A percentile compares a stretch with the other conserved stretches of the same genome.
phyloP scores from a whole-genome alignment of 2,888 invertebrate genomes.

The Napeogenes inachia region DNA sequence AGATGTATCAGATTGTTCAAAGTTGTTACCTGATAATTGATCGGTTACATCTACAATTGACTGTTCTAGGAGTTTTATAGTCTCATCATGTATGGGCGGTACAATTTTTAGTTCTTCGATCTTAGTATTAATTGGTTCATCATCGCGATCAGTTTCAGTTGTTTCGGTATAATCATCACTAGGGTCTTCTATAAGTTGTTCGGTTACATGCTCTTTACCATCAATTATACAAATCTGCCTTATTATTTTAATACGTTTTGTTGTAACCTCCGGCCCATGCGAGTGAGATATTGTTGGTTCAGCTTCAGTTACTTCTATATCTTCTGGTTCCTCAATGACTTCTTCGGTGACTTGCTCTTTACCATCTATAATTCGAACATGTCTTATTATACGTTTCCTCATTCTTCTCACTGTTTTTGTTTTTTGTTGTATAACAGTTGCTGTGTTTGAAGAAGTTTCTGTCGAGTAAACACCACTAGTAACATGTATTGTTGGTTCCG shows the following conservation, averaged over 20 bases:
- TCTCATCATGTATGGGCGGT: background rate
- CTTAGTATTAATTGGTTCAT: conserved; percentile 5
- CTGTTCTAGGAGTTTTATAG: background rate
- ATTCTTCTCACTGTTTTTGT: conserved; percentile 85
- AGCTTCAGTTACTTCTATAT: conserved; percentile 83
- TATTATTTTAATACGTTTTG: conserved; percentile 78
- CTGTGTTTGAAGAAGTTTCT: conserved; percentile 45
- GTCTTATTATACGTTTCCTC: conserved; percentile 84
- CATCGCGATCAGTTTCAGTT: conserved; percentile 9
- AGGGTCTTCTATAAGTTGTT: conserved; percentile 88
- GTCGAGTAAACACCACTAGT: conserved; percentile 20
- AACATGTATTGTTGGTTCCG: conserved; percentile 1
- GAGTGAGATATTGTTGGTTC: conserved; percentile 49
- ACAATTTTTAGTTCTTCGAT: conserved; percentile 4
- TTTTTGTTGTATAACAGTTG: conserved; percentile 87
- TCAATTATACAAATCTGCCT: conserved; percentile 84
- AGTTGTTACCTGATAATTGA: background rate
- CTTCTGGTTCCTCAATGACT: conserved; percentile 90
- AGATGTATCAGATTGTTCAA: background rate
- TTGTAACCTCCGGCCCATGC: conserved; percentile 48
- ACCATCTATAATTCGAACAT: conserved; percentile 87
- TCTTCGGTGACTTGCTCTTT: conserved; percentile 90
- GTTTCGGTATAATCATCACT: conserved; percentile 49
- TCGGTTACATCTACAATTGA: conserved; percentile 1
- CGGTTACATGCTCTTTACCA: conserved; percentile 87